Percentiles rank a stretch among this genome's conserved stretches.
phyloP scores from a whole-genome alignment of 2,113 vertebrate genomes.

The Mobula hypostoma region DNA sequence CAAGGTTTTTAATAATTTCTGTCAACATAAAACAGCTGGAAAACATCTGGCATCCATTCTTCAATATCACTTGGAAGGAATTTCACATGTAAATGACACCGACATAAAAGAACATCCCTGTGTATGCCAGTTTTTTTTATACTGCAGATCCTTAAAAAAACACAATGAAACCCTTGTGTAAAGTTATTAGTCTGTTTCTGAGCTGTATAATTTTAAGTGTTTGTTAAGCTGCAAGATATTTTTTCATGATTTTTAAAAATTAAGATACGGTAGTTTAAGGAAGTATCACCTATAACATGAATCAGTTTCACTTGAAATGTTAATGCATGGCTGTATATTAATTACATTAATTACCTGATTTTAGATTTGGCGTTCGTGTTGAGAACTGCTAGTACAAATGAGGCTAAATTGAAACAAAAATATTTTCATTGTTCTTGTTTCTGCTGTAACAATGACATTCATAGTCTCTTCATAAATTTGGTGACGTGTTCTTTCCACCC shows the following conservation, averaged over 20 bases:
- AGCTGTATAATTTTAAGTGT: background rate
- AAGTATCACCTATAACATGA: background rate
- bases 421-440: background rate
- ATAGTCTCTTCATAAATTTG: background rate
- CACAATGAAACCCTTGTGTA: slow-evolving; percentile 58
- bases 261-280: background rate
- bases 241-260: background rate
- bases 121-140: slow-evolving; percentile 61
- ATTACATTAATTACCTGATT: background rate
- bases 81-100: slow-evolving; percentile 74
- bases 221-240: slow-evolving; percentile 10
- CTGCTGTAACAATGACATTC: background rate
- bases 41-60: slow-evolving; percentile 75
- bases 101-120: slow-evolving; percentile 67
- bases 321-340: background rate
- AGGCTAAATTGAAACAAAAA: slow-evolving; percentile 1
- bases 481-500: background rate
- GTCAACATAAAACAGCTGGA: slow-evolving; percentile 69
- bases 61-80: slow-evolving; percentile 73
- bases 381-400: background rate
- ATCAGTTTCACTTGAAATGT: background rate
- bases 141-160: slow-evolving; percentile 56
- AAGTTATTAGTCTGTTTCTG: slow-evolving; percentile 40
- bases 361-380: background rate
- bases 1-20: slow-evolving; percentile 61